phyloP scores from a whole-genome alignment of 2,888 invertebrate species.

The Hypomecis atomaria region DNA sequence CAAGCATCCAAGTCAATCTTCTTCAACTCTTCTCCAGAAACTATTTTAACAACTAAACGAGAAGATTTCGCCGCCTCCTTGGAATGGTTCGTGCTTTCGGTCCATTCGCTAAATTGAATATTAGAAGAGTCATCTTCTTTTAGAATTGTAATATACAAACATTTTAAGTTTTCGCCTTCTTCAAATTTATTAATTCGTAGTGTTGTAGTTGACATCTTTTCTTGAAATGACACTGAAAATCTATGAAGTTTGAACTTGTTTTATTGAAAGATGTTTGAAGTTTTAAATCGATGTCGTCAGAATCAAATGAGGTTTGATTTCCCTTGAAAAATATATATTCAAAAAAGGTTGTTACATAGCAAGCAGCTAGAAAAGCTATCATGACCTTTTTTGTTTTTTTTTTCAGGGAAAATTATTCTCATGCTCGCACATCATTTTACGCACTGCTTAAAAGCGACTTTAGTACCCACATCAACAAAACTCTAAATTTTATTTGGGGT shows the following conservation, averaged over 20 bases:
- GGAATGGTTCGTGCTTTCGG: conserved; percentile 58
- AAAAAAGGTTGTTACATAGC: conserved; percentile 9
- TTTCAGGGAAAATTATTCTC: too few species aligned
- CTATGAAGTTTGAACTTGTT: conserved; percentile 33
- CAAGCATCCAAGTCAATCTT: conserved; percentile 68
- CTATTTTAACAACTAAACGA: conserved; percentile 73
- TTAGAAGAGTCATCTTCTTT: conserved; percentile 54
- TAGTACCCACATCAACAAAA: too few species aligned
- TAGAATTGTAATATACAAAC: conserved; percentile 65
- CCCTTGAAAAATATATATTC: not conserved
- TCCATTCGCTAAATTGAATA: conserved; percentile 69
- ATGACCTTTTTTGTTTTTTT: too few species aligned
- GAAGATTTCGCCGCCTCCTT: conserved; percentile 62
- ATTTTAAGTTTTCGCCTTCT: conserved; percentile 66
- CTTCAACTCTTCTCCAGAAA: conserved; percentile 61
- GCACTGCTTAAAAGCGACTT: too few species aligned
- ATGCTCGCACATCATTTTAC: too few species aligned
- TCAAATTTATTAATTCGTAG: conserved; percentile 78
- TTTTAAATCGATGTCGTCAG: not conserved
- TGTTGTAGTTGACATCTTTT: conserved; percentile 74
- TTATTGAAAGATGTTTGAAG: conserved; percentile 25
- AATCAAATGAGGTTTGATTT: conserved; percentile 20
- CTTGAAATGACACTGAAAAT: conserved; percentile 28
- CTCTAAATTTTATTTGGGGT: too few species aligned
- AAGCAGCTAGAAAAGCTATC: too few species aligned